Evolutionary conservation across 2,888 invertebrate species (phyloP).

Genomic region (Tricholauxania praeusta): DNA sequence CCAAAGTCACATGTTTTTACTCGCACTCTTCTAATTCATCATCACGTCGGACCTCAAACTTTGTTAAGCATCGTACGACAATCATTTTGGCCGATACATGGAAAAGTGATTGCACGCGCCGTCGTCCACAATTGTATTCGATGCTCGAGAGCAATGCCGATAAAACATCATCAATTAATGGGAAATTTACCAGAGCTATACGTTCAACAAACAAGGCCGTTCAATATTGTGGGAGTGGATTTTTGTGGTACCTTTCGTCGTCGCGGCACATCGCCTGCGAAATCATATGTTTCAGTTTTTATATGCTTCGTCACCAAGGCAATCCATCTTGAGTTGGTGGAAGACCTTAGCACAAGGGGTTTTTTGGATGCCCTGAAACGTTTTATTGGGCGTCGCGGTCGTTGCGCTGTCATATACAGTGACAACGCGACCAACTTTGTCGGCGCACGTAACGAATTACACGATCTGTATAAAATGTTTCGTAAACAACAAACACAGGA

Average conservation of each 20-base stretch:
- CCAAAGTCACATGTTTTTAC: constrained; percentile 36
- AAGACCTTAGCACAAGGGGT: constrained; percentile 37
- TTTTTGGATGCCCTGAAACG: constrained; percentile 41
- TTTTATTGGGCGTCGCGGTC: constrained; percentile 39
- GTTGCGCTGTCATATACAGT: constrained; percentile 37
- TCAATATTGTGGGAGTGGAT: too few relatives aligned
- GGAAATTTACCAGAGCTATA: constrained; percentile 39
- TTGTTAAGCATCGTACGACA: constrained; percentile 32
- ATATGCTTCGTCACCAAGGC: constrained; percentile 41
- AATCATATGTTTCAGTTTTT: constrained; percentile 39
- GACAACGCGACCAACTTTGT: constrained; percentile 44
- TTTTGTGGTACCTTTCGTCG: constrained; percentile 32
- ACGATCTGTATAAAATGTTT: too few relatives aligned
- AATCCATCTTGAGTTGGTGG: too few relatives aligned
- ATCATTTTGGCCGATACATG: too few relatives aligned
- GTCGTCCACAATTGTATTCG: constrained; percentile 34
- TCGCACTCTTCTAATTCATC: constrained; percentile 23
- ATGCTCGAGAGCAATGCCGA: constrained; percentile 38
- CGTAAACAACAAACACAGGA: too few relatives aligned
- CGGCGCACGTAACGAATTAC: too few relatives aligned
- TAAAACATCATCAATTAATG: constrained; percentile 37
- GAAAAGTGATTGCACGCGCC: too few relatives aligned
- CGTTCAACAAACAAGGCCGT: too few relatives aligned
- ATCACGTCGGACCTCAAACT: constrained; percentile 52
- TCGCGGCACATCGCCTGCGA: constrained; percentile 31